Percentiles rank a stretch among this genome's conserved stretches.
These are phyloP conservation scores for Lepidocyrtinus sp. DNA, from an alignment of 2,888 invertebrate genomes.

Conservation along the genomic window DNA sequence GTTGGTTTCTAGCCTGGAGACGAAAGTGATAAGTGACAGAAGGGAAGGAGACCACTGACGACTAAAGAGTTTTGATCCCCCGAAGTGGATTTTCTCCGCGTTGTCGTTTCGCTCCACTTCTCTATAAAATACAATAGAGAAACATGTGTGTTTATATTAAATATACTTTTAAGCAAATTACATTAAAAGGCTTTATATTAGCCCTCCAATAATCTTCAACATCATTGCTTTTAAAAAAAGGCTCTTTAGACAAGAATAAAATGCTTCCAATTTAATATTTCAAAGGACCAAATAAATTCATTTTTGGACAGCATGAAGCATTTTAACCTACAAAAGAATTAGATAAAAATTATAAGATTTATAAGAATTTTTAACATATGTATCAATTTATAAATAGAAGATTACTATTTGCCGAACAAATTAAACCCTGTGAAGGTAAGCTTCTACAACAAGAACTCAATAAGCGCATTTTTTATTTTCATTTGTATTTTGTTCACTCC, in stretches of 20 bases:
- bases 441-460: too few relatives aligned
- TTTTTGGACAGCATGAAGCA: too few relatives aligned
- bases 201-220: not conserved
- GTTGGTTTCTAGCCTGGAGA: slow-evolving; percentile 78
- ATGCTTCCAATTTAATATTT: not conserved
- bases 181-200: not conserved
- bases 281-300: too few relatives aligned
- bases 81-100: slow-evolving; percentile 75
- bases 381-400: too few relatives aligned
- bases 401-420: too few relatives aligned
- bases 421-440: too few relatives aligned
- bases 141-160: slow-evolving; percentile 23
- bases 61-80: slow-evolving; percentile 76
- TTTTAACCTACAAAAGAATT: too few relatives aligned
- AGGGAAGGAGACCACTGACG: slow-evolving; percentile 76
- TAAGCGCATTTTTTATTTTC: too few relatives aligned
- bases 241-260: not conserved
- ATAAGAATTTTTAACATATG: too few relatives aligned
- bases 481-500: too few relatives aligned
- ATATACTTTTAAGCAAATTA: slow-evolving; percentile 2
- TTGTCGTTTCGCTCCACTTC: slow-evolving; percentile 77
- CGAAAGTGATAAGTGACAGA: slow-evolving; percentile 78
- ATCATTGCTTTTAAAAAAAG: not conserved
- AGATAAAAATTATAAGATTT: too few relatives aligned
- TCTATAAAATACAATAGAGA: slow-evolving; percentile 72